Base-by-base conservation (phyloP, 2,113 vertebrate species). In the Tragelaphus imberbis region DNA sequence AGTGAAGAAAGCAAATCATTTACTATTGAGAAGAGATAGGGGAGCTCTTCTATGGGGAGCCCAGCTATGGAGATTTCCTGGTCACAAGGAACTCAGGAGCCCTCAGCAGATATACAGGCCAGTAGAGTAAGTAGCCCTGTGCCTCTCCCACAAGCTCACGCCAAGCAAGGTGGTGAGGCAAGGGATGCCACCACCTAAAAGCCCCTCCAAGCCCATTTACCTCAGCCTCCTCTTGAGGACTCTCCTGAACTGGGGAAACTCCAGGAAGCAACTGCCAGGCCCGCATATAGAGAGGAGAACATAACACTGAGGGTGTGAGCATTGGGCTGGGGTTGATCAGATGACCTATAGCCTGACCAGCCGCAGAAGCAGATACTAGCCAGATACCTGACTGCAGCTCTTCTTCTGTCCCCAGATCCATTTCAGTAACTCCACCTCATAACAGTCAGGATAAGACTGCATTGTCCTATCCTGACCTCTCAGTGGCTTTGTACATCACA, bases 391-490 rank as follows among this genome's bases (percentile, higher is more conserved):
- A 86, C 33, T 2, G 1, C 11, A 17, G 36, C 4, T 36, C 23
- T 33, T 58, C 17, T 2, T 53, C n/a, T 6, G 56, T 12, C 40
- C 49, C 55, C 25, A 17, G 10, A 25, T n/a, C 49, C 27, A 21
- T n/a, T 14, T 53, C 30, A 10, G 75, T 9, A 4, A 58, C 47
- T 14, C 15, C 0, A 0, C 55, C 2, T 56, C 3, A 0, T 21
- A 15, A 23, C 6, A 4, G 15, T 33, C 63, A 56, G 59, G 5
- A 6, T 7, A 36, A 79, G 61, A 6, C 47, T 33, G 25, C 23
- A 3, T 25, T 7, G 6, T 1, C 80, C 15, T 1, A 1, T n/a
- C 6, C 30, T 7, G 47, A 19, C 15, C 17, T 7, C 63, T 14
- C n/a, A 0, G 23, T 3, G 23, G 30, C 63, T 71, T 51, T 15